Base-by-base conservation (phyloP, 1,140 invertebrate genomes). In the Drosophila sp. region DNA sequence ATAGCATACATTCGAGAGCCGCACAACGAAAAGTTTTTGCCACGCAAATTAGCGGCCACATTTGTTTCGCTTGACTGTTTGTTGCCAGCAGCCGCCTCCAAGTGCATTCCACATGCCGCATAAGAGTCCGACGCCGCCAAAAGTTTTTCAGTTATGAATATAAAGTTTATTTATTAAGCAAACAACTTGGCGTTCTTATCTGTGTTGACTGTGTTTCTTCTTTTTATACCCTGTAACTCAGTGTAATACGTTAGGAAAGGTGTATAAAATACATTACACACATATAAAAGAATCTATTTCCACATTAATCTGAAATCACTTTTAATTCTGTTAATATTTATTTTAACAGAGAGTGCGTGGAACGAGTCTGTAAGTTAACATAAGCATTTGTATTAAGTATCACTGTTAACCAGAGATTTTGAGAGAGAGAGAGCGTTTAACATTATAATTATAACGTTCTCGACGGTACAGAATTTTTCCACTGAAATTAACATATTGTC, bases 131-230 rank as follows among this genome's bases (percentile, higher is more conserved):
- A 29, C 36, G 54, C 56, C 59, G 61, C 66, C 66, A 78, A 86
- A 83, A 87, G 59, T 87, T 87, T 87, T 87, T 89, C 82, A 89
- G 79, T 87, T 87, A 89, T 87, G 83, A 87, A 89, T 87, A 87
- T 87, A 87, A 87, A 87, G 83, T 87, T 87, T 87, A 87, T 87
- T 87, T 87, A 87, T 87, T 87, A 83, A 89, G 82, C 79, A 82
- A 86, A 86, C 81, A 86, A 87, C 78, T 89, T 89, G 80, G 79
- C 75, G 58, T 61, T 78, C 82, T 87, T 87, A 87, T 87, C 82
- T 89, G 38, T 57, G 61, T 59, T 63, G 64, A 71, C 78, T 70
- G 65, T 66, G 66, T 69, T 61, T 65, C 40, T 80, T 50, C 51
- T 77, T 61, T 67, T 32, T 48, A 46, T 58, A 57, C 51, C 43